These are phyloP conservation scores for Enteromius radiatus DNA, from an alignment of 2,797 vertebrate species.

Conservation along the genomic window DNA sequence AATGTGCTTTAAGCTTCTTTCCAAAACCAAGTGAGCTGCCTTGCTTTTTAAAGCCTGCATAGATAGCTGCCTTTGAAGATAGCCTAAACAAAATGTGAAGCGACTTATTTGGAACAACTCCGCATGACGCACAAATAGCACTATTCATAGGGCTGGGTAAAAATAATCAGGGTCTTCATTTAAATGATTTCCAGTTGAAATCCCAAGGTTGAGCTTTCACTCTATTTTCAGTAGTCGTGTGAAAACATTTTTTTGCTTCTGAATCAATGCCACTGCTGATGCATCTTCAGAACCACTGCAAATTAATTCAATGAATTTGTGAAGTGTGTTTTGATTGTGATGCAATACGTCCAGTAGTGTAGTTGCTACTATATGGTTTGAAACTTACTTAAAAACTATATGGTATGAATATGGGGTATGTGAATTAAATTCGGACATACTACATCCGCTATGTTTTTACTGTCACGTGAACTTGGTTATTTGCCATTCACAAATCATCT, in stretches of 20 bases:
- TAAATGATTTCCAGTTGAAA: neutral
- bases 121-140: neutral
- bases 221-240: conserved; percentile 1
- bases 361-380: neutral
- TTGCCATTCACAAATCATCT: neutral
- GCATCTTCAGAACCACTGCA: neutral
- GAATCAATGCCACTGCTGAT: neutral
- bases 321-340: neutral
- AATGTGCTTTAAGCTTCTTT: neutral
- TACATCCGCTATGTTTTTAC: neutral
- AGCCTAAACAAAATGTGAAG: conserved; percentile 3
- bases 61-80: conserved; percentile 5
- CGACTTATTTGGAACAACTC: conserved; percentile 7
- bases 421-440: neutral
- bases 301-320: neutral
- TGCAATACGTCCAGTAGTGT: neutral
- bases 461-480: neutral
- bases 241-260: neutral
- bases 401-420: neutral
- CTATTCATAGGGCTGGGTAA: conserved; percentile 7
- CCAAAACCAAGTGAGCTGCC: neutral
- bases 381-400: neutral
- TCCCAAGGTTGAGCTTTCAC: neutral
- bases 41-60: conserved; percentile 9
- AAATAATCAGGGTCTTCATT: neutral